Evolutionary conservation across 2,888 invertebrate genomes (phyloP).

Genomic region (Lottia scabra): DNA sequence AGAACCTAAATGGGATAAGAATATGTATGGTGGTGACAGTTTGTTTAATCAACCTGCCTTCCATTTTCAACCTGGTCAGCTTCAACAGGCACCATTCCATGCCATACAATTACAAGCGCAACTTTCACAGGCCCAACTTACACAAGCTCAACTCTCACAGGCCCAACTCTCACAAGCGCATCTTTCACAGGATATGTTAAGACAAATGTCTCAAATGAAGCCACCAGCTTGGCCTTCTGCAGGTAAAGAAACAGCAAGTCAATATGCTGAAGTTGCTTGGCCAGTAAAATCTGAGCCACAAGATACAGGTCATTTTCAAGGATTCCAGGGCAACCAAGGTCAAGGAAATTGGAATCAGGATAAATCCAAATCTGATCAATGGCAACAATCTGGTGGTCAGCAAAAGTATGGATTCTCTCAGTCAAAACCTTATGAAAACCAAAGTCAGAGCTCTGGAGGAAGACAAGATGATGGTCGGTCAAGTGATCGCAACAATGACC

Average conservation of each 20-base stretch:
- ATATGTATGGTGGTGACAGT: slow-evolving; percentile 20
- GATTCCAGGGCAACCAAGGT: slow-evolving; percentile 20
- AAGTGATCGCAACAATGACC: not conserved
- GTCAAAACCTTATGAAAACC: slow-evolving; percentile 27
- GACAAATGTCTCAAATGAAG: slow-evolving; percentile 6
- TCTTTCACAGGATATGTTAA: not conserved
- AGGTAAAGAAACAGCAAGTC: not conserved
- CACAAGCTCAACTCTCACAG: not conserved
- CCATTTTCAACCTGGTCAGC: not conserved
- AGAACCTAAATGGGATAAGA: slow-evolving; percentile 32
- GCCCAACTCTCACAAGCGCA: not conserved
- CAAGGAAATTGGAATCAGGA: slow-evolving; percentile 20
- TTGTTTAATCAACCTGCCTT: not conserved
- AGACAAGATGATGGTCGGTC: not conserved
- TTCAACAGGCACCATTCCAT: not conserved
- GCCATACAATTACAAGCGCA: not conserved
- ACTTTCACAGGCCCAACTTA: not conserved
- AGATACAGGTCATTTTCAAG: slow-evolving; percentile 16
- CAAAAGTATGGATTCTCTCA: not conserved
- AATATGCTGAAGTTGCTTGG: no score
- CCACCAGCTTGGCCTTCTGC: slow-evolving; percentile 23
- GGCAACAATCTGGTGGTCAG: not conserved
- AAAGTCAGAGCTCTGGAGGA: slow-evolving; percentile 24
- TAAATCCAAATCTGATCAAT: not conserved
- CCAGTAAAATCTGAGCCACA: not conserved